A percentile compares a stretch with the other conserved stretches of the same genome.
Conservation (phyloP, 2,888 invertebrate genomes). For the Hesperia comma region DNA sequence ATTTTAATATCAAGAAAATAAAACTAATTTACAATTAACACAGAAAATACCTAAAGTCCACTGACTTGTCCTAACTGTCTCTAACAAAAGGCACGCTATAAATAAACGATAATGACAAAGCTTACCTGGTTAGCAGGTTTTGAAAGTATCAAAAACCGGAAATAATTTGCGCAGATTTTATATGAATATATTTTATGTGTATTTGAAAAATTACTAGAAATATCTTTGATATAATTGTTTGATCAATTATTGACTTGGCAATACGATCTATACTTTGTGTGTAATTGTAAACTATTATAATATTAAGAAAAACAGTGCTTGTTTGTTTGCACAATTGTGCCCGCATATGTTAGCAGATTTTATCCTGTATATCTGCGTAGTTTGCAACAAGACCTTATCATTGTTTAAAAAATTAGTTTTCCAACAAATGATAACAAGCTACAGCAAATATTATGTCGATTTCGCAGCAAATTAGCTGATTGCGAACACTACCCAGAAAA, state of each 20-base stretch:
- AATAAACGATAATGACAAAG: background rate
- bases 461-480: slow-evolving; percentile 38
- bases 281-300: background rate
- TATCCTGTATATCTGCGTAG: background rate
- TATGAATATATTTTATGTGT: too few relatives aligned
- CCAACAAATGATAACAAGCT: background rate
- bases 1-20: too few relatives aligned
- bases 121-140: background rate
- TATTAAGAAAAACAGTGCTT: slow-evolving; percentile 9
- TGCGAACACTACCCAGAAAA: slow-evolving; percentile 39
- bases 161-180: background rate
- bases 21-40: too few relatives aligned
- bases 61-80: too few relatives aligned
- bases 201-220: background rate
- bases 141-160: slow-evolving; percentile 3
- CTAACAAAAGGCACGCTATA: too few relatives aligned
- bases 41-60: too few relatives aligned
- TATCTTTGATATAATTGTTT: background rate
- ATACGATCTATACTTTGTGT: background rate
- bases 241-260: background rate
- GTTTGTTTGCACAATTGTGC: slow-evolving; percentile 10
- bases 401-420: background rate
- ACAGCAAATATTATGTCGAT: slow-evolving; percentile 17
- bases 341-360: slow-evolving; percentile 22
- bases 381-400: background rate